Evolutionary conservation across 1,140 invertebrate species (phyloP).

Genomic region (Drosophila tropicalis): DNA sequence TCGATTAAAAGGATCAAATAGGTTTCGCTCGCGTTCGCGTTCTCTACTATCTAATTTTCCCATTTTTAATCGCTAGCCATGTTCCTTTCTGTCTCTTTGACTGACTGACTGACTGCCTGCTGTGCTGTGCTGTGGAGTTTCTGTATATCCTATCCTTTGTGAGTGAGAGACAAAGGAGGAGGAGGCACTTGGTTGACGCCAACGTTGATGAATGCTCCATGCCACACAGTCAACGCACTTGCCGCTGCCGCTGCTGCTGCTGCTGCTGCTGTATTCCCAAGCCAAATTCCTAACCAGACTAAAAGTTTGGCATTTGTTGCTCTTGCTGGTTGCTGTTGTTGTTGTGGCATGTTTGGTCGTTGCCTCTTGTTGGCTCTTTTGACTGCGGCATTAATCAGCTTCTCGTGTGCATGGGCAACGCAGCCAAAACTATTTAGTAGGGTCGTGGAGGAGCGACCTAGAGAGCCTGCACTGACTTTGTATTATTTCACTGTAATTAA

Average conservation of each 20-base stretch:
- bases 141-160: too few species aligned
- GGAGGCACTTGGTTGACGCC: neutral
- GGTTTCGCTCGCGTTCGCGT: slow-evolving; percentile 29
- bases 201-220: slow-evolving; percentile 7
- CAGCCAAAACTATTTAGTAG: slow-evolving; percentile 14
- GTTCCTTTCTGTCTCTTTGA: slow-evolving; percentile 23
- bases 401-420: slow-evolving; percentile 32
- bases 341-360: slow-evolving; percentile 73
- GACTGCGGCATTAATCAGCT: slow-evolving; percentile 76
- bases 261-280: neutral
- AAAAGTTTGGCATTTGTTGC: slow-evolving; percentile 49
- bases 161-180: neutral
- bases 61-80: slow-evolving; percentile 40
- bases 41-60: slow-evolving; percentile 70
- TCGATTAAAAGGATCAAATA: slow-evolving; percentile 59
- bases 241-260: neutral
- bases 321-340: slow-evolving; percentile 38
- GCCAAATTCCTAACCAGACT: slow-evolving; percentile 60
- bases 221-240: slow-evolving; percentile 11
- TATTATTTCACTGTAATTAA: slow-evolving; percentile 80
- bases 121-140: slow-evolving; percentile 23
- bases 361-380: slow-evolving; percentile 50
- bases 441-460: neutral
- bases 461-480: slow-evolving; percentile 47
- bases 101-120: slow-evolving; percentile 28